These are phyloP conservation scores for Hemicentrotus pulcherrimus DNA, from an alignment of 35 echinoderm and acorn worm genomes.

Conservation along the genomic window DNA sequence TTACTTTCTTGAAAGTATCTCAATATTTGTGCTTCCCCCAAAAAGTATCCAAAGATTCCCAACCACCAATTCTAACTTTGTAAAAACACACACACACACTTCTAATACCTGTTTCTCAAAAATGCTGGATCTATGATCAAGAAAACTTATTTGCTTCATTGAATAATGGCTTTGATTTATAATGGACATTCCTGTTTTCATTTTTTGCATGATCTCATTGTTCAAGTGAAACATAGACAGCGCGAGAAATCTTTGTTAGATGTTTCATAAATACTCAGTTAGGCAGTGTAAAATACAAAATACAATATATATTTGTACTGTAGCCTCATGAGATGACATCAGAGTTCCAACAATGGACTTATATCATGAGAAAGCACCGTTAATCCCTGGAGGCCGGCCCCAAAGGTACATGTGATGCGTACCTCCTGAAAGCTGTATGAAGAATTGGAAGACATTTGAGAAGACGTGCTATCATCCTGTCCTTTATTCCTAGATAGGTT, in stretches of 20 bases:
- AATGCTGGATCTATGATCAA: not conserved
- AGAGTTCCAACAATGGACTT: constrained; percentile 6
- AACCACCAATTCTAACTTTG: too few species aligned
- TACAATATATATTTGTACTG: not conserved
- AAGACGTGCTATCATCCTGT: constrained; percentile 31
- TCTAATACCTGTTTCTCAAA: not conserved
- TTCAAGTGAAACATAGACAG: not conserved
- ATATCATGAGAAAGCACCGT: constrained; percentile 24
- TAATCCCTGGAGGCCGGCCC: constrained; percentile 5
- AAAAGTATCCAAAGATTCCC: too few species aligned
- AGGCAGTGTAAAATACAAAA: not conserved
- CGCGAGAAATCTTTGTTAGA: not conserved
- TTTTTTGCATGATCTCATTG: not conserved
- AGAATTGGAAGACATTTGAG: constrained; percentile 42
- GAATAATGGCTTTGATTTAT: not conserved
- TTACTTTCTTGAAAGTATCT: not conserved
- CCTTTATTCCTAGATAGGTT: not conserved
- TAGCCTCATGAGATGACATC: not conserved
- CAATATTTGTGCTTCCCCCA: too few species aligned
- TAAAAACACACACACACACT: too few species aligned
- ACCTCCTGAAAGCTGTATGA: constrained; percentile 3
- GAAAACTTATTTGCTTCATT: too few species aligned
- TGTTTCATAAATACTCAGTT: not conserved
- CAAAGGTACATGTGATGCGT: not conserved
- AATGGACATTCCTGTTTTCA: not conserved